Conservation (phyloP, 2,888 invertebrate genomes). For the Gryllus longicercus region DNA sequence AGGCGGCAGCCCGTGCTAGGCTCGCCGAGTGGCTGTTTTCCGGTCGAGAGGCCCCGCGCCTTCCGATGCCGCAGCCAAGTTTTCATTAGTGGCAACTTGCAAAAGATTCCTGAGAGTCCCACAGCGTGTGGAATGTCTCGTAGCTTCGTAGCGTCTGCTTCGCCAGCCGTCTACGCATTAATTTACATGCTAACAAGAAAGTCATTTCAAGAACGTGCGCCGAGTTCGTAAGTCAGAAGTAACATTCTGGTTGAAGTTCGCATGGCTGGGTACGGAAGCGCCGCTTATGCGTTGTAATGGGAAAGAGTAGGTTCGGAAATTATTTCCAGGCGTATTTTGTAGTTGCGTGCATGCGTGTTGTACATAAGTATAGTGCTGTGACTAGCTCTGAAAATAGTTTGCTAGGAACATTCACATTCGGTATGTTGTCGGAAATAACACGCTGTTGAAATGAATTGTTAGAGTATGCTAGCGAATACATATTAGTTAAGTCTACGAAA, state of each 20-base stretch:
- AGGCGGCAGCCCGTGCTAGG: neutral
- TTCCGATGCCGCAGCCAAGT: neutral
- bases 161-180: neutral
- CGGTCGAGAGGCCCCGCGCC: neutral
- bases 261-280: neutral
- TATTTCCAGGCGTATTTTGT: neutral
- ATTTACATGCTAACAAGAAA: constrained; percentile 17
- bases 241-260: neutral
- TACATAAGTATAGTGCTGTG: too few species aligned
- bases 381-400: too few species aligned
- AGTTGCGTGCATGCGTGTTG: neutral
- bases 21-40: neutral
- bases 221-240: neutral
- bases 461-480: too few species aligned
- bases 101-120: constrained; percentile 17
- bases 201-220: neutral
- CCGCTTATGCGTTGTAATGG: neutral
- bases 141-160: neutral
- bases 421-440: too few species aligned
- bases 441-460: too few species aligned
- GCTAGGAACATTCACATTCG: too few species aligned
- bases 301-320: neutral
- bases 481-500: too few species aligned
- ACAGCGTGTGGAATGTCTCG: neutral
- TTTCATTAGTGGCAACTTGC: constrained; percentile 9